Evolutionary conservation across 2,888 invertebrate species (phyloP).

Genomic region (Macaria liturata): DNA sequence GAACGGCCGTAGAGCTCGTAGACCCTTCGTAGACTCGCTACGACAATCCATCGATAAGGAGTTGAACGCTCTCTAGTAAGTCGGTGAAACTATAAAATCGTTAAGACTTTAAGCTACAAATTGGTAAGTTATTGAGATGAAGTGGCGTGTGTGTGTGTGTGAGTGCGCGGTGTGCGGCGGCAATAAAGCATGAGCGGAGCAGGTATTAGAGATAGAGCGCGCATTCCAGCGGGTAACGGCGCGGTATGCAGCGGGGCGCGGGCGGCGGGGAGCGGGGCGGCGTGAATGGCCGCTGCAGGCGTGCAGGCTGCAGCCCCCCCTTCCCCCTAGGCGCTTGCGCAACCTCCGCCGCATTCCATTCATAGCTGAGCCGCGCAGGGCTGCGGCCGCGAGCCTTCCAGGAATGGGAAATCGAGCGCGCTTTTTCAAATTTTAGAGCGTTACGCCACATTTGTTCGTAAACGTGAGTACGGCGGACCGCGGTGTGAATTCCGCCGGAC

Average conservation of each 20-base stretch:
- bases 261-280: constrained; percentile 42
- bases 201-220: constrained; percentile 71
- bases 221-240: constrained; percentile 80
- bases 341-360: constrained; percentile 80
- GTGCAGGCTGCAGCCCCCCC: constrained; percentile 66
- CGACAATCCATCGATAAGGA: constrained; percentile 1
- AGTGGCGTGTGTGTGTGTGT: constrained; percentile 46
- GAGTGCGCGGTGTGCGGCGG: constrained; percentile 41
- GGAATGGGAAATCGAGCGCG: constrained; percentile 65
- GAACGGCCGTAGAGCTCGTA: constrained; percentile 1
- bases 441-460: constrained; percentile 78
- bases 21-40: constrained; percentile 26
- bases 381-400: constrained; percentile 54
- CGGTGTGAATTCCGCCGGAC: constrained; percentile 76
- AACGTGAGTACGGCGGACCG: constrained; percentile 75
- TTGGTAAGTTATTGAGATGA: constrained; percentile 15
- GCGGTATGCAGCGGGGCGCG: constrained; percentile 75
- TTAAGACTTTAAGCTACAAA: constrained; percentile 8
- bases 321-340: constrained; percentile 69
- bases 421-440: constrained; percentile 77
- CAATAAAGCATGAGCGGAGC: constrained; percentile 32
- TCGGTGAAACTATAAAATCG: neutral
- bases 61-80: neutral
- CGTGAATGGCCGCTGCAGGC: constrained; percentile 81
- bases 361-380: constrained; percentile 61